Conservation (phyloP, 2,888 invertebrate species). For the Tiliacea aurago region DNA sequence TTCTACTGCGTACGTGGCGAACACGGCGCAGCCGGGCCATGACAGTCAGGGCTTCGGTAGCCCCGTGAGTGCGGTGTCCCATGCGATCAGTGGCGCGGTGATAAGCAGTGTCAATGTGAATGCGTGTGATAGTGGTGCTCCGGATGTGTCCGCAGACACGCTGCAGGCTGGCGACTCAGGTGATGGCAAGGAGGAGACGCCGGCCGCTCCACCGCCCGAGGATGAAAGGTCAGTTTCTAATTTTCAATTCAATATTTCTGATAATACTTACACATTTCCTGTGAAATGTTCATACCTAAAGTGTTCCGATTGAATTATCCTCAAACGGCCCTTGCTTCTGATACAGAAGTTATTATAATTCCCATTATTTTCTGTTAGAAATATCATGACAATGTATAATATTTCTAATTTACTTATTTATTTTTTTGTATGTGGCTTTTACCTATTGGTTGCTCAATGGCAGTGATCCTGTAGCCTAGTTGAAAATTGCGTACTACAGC, state of each 20-base stretch:
- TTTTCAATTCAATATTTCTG: not conserved
- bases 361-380: not conserved
- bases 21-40: conserved; percentile 81
- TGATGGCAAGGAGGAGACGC: conserved; percentile 87
- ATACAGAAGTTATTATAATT: not conserved
- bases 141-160: conserved; percentile 79
- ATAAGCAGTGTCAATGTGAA: conserved; percentile 88
- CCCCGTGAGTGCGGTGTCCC: conserved; percentile 89
- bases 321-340: conserved; percentile 9
- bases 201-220: conserved; percentile 80
- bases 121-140: conserved; percentile 87
- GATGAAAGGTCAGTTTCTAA: conserved; percentile 87
- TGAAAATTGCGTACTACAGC: not conserved
- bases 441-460: not conserved
- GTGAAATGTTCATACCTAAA: conserved; percentile 5
- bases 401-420: too few species aligned
- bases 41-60: conserved; percentile 89
- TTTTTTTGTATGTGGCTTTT: not conserved
- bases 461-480: not conserved
- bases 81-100: conserved; percentile 85
- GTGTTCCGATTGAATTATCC: conserved; percentile 18
- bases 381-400: too few species aligned
- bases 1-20: conserved; percentile 83
- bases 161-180: conserved; percentile 83
- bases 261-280: conserved; percentile 11